Evolutionary conservation across 2,797 vertebrate genomes (phyloP), one percentile per base, ranked within the genome.

Genomic region (Erithacus rubecula): DNA sequence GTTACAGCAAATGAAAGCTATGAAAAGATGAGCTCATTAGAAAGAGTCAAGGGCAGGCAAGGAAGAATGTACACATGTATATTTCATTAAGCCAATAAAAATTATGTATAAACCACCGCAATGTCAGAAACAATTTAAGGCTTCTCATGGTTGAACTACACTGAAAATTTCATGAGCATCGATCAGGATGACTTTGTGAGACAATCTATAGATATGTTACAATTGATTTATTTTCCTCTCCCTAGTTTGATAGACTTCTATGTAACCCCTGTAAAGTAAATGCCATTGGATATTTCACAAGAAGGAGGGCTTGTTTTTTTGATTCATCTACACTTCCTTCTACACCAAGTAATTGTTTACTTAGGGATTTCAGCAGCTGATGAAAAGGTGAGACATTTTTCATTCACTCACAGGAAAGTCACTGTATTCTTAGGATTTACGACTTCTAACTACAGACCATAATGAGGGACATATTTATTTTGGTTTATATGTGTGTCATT

Each of bases 81-180:
- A 94, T 86, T 96, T 94, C 74, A 89, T 91, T 90, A 90, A 67
- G 67, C 52, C 53, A 82, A 91, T 88, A 95, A 88, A 92, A 87
- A 89, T 76, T 8, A 81, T 90, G 83, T 30, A 94, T 78, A 95
- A 88, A 91, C 59, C 67, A 82, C 70, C n/a, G 44, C 46, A 63
- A 67, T 67, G 90, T 93, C 94, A 96, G 77, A 81, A 93, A 69
- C 39, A 88, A 96, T 94, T 92, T 94, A 95, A 52, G 72, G 56
- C 47, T 85, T 47, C 71, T 82, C 51, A 63, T 43, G 19, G 34
- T 72, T 90, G 92, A 88, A 84, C 47, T 87, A 77, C 20, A 90
- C 60, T 93, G 81, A 90, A 95, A 94, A 93, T 91, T 96, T 94
- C 34, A 94, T 91, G 59, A 94, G 63, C 67, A 88, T 95, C 0